Base-by-base conservation (phyloP, 2,797 vertebrate species). In the Otolemur crassicaudatus region DNA sequence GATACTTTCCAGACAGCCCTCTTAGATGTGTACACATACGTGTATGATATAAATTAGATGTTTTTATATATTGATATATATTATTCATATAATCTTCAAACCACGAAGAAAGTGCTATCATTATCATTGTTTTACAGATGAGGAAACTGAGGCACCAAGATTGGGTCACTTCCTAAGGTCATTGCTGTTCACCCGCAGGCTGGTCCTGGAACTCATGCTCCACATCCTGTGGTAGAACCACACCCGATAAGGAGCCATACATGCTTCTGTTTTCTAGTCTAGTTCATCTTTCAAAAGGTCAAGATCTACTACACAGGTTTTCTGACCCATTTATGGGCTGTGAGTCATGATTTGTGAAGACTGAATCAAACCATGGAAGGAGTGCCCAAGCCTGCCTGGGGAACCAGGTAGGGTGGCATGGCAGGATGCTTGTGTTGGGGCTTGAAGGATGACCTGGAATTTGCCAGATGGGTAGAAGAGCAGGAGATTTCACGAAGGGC, bases 81-180 rank as follows among this genome's bases (percentile, higher is more conserved):
- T 72, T 29, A 53, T 22, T 63, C 13, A 19, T n/a, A 73, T 63
- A 17, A 27, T 69, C 34, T 43, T 79, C 49, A 63, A 46, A 19
- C 40, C 7, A 9, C 49, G 40, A 91, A 25, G n/a, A 73, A 37
- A 79, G 8, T 40, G 31, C 27, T 82, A 1, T 75, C 22, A 29
- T 11, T 8, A 40, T 83, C 60, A 34, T 16, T 37, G n/a, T 27
- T 67, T 92, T 90, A n/a, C 40, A 80, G 22, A 19, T 20, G 85
- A 87, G 53, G 49, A 86, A 67, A 65, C 20, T 4, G 80, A 88
- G 67, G 58, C 65, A 58, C 3, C 63, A 77, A 49, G 20, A 9
- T n/a, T 34, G 25, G 37, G 13, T 79, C 93, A 69, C n/a, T 80
- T 69, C 72, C 34, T 67, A 76, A 76, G n/a, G 37, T 84, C 84